These are phyloP conservation scores for Operophtera brumata DNA, from an alignment of 2,888 invertebrate species.

Conservation along the genomic window DNA sequence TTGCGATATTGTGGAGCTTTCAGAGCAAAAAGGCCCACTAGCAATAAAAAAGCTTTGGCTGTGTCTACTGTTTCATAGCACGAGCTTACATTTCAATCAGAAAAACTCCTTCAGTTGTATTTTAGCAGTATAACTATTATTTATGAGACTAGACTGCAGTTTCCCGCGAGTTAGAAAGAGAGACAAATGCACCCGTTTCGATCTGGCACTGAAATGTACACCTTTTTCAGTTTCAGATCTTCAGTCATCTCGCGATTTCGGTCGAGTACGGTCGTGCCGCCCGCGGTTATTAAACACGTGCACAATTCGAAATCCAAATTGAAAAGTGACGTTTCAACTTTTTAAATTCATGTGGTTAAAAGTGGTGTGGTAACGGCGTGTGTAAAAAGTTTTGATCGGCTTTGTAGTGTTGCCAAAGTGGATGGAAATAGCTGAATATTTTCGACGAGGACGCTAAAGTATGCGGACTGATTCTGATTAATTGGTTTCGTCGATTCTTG, in stretches of 20 bases:
- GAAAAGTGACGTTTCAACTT: conserved; percentile 34
- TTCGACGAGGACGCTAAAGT: conserved; percentile 48
- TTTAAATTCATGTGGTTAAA: conserved; percentile 22
- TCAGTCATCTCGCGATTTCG: conserved; percentile 27
- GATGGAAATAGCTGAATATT: conserved; percentile 57
- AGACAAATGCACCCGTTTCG: conserved; percentile 13
- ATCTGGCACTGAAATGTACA: conserved; percentile 24
- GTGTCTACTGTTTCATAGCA: conserved; percentile 3
- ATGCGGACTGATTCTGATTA: conserved; percentile 39
- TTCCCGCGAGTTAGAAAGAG: conserved; percentile 23
- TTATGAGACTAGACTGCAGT: conserved; percentile 14
- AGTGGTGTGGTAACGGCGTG: conserved; percentile 16
- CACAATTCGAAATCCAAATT: conserved; percentile 25
- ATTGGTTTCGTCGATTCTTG: conserved; percentile 36
- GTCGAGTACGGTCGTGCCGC: conserved; percentile 16
- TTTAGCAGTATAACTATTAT: background rate
- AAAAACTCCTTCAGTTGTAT: background rate
- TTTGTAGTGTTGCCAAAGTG: conserved; percentile 44
- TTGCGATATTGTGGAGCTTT: too few species aligned
- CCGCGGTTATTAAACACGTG: conserved; percentile 14
- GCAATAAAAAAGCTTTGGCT: too few species aligned
- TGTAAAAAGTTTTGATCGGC: conserved; percentile 29
- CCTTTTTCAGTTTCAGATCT: conserved; percentile 25
- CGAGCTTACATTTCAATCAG: conserved; percentile 26
- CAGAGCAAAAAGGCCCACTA: too few species aligned